Evolutionary conservation across 2,888 invertebrate species (phyloP), one percentile per base, ranked within the genome.

Genomic region (Epirrita christyi): DNA sequence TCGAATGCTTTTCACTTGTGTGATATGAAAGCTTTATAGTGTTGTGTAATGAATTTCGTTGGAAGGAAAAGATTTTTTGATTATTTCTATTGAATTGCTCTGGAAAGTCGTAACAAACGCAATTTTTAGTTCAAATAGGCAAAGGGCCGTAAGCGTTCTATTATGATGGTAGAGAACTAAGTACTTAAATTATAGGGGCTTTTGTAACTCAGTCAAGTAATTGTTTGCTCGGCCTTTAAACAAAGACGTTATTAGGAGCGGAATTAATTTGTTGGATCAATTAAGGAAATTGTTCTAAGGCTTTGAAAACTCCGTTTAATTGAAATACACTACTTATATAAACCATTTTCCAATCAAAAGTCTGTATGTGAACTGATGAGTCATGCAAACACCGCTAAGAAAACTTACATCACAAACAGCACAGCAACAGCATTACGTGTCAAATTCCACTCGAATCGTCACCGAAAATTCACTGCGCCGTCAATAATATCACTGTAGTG

Each of bases 331-430:
- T 2, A 32, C 6, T 32, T 32, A 32, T 32, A 32, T 2, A 32
- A 32, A 32, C 8, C 32, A 32, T 7, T 32, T 32, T 21, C 4
- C 21, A 21, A 21, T 21, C 6, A 36, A 36, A 11, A 6, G 0
- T 11, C 36, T 38, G n/a, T 2, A 38, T 5, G 0, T 15, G n/a
- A 46, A 42, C 37, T 28, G 55, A 40, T 55, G 55, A 55, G 49
- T 59, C 59, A 59, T 54, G 59, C 59, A 42, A 52, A 48, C 50
- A 47, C 37, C 36, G 46, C 48, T 36, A 46, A 59, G 48, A 47
- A 58, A 61, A 67, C 67, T 67, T 67, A 67, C 67, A 65, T 67
- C 65, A 67, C 64, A 67, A 59, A 57, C 61, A 61, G 63, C 37
- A 44, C 52, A 55, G 58, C 47, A 50, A 58, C 50, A 58, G 57